These are phyloP conservation scores for Betta splendens DNA, from an alignment of 2,797 vertebrate species.

Conservation along the genomic window DNA sequence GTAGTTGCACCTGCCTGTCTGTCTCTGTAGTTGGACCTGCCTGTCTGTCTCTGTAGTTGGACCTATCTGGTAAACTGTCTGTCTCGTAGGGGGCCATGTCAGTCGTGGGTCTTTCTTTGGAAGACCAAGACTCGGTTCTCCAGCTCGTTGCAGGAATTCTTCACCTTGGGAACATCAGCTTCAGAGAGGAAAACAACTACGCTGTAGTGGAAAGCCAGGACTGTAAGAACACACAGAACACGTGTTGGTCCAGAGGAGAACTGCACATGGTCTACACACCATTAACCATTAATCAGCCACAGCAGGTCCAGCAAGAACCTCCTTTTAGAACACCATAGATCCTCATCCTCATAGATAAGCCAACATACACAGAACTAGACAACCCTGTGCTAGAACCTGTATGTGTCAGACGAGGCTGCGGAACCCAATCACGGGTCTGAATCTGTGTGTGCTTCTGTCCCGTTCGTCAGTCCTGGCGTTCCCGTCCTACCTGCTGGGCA, in stretches of 20 bases:
- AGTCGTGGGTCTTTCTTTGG: constrained; percentile 76
- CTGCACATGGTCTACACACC: too few species aligned
- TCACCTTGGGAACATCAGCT: constrained; percentile 86
- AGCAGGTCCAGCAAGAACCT: too few species aligned
- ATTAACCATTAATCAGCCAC: too few species aligned
- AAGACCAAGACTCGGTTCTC: constrained; percentile 81
- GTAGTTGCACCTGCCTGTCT: constrained; percentile 67
- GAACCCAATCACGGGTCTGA: background rate
- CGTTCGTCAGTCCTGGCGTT: constrained; percentile 82
- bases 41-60: too few species aligned
- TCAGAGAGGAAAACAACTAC: constrained; percentile 86
- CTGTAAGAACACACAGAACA: constrained; percentile 72
- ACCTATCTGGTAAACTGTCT: too few species aligned
- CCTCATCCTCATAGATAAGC: too few species aligned
- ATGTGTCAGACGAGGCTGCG: too few species aligned
- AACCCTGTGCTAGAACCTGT: too few species aligned
- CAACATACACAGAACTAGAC: too few species aligned
- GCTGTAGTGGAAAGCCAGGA: constrained; percentile 85
- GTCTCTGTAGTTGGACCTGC: too few species aligned
- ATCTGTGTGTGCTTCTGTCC: background rate
- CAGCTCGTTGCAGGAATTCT: constrained; percentile 86
- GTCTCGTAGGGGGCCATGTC: constrained; percentile 80
- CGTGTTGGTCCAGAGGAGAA: too few species aligned
- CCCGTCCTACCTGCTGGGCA: constrained; percentile 82
- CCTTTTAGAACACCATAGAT: too few species aligned